Evolutionary conservation across 2,888 invertebrate genomes (phyloP), one percentile per base, ranked within the genome.

Genomic region (Xylophagus ater): DNA sequence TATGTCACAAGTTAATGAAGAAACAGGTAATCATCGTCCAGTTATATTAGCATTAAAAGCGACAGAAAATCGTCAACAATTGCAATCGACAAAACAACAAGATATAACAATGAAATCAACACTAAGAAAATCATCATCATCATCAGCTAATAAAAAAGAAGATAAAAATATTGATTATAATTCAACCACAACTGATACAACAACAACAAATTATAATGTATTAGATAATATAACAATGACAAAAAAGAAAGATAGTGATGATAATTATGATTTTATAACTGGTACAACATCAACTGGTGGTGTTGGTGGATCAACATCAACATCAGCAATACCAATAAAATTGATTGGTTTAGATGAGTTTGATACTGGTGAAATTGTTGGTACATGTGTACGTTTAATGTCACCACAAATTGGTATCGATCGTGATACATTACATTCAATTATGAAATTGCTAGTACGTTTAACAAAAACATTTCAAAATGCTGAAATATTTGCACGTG

Each of bases 1-100:
- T 39, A 85, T 87, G 85, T 74, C 81, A 1, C 84, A 85, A 68
- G 78, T 81, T 43, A 87, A 85, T 58, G 85, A 86, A 55, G 85
- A 86, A 49, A 84, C 81, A 18, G 81, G 81, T n/a, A 85, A 82
- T 51, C 72, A 82, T 50, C 69, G 86, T 34, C 85, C 86, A 0
- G 78, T 87, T 15, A 78, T 81, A 50, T 73, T 85, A 60, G 73
- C 71, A 0, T 59, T 76, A 3, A 66, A 68, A 45, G 62, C 57
- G 1, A 58, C 54, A 21, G 60, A 57, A 31, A 44, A 40, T 12
- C 34, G 32, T 3, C 34, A 39, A 42, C 34, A 10, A n/a, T n/a
- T n/a, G n/a, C n/a, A n/a, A n/a, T n/a, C n/a, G n/a, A n/a, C n/a
- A n/a, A n/a, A n/a, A n/a, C n/a, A n/a, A n/a, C n/a, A n/a, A n/a